Evolutionary conservation across 2,113 vertebrate species (phyloP), one percentile per base, ranked within the genome.

Genomic region (Paramormyrops kingsleyae): DNA sequence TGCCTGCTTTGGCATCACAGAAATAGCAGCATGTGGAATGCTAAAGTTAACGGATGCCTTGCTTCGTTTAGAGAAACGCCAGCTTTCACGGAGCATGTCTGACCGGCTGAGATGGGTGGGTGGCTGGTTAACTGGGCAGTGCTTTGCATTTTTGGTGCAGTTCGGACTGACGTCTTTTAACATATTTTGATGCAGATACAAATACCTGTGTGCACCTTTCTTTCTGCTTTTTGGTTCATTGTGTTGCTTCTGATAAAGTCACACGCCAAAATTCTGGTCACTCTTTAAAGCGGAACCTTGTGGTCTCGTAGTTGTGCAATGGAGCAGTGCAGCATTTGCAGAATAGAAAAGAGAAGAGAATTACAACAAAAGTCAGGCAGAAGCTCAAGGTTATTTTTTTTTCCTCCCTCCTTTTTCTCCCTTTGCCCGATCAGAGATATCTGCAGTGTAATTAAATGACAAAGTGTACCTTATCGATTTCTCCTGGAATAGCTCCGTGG

Each of bases 391-490:
- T 89, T 74, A 89, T 74, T 21, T 39, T 24, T 44, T 13, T n/a
- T 47, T n/a, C 3, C 39, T 42, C 5, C 47, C n/a, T 2, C 12
- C 4, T 19, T 31, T 17, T 35, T 35, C 46, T 27, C 27, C 35
- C 6, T 39, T 53, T 31, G n/a, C 39, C n/a, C 13, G 77, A 84
- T 83, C 77, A 89, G 19, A 62, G 88, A 84, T 42, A 89, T 84
- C 31, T 49, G 24, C 13, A 53, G 80, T 84, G 49, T 83, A 89
- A 85, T 89, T 89, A 89, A 89, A 42, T 89, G 77, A 62, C 88
- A 89, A 47, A 83, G 35, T 59, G 77, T 89, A 77, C 88, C 77
- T 89, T 83, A 89, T 89, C 24, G 88, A 89, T 89, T 50, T 42
- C 27, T 13, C 21, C 50, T 89, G 80, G 77, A 85, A 85, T 89